Conservation (phyloP, 2,797 vertebrate genomes). For the Melanotaenia nigrans region DNA sequence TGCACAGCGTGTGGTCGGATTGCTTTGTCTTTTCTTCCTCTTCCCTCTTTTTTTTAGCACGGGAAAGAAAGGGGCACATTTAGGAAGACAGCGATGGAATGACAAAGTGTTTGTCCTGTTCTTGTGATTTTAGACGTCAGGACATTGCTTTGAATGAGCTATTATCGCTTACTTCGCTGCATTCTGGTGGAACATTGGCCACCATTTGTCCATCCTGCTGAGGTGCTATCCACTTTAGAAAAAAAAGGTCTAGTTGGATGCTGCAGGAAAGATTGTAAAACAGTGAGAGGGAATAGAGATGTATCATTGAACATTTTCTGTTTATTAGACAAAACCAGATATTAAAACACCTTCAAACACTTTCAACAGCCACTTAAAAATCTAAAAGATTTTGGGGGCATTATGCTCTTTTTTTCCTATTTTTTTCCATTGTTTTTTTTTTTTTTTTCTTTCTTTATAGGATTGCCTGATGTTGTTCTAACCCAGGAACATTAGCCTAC, state of each 20-base stretch:
- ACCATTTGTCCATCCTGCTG: neutral
- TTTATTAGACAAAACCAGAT: neutral
- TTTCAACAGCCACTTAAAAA: neutral
- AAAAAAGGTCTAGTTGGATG: neutral
- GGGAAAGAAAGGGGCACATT: neutral
- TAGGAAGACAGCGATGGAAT: neutral
- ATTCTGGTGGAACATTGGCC: slow-evolving; percentile 6
- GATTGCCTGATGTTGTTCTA: neutral
- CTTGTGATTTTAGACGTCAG: slow-evolving; percentile 11
- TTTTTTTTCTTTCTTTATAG: neutral
- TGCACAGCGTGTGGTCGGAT: neutral
- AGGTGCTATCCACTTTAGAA: neutral
- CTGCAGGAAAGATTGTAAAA: neutral
- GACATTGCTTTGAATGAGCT: slow-evolving; percentile 6
- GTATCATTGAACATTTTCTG: too few species aligned
- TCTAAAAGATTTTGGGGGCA: neutral
- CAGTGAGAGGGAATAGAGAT: neutral
- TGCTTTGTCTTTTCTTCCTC: neutral
- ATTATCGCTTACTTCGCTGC: neutral
- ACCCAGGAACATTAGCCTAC: neutral
- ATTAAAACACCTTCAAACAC: neutral
- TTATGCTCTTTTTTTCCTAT: neutral
- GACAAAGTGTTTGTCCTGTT: neutral
- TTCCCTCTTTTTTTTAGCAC: neutral
- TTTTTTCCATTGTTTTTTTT: neutral